These are phyloP conservation scores for Drosophila recens DNA, from an alignment of 2,888 invertebrate species.

Conservation along the genomic window DNA sequence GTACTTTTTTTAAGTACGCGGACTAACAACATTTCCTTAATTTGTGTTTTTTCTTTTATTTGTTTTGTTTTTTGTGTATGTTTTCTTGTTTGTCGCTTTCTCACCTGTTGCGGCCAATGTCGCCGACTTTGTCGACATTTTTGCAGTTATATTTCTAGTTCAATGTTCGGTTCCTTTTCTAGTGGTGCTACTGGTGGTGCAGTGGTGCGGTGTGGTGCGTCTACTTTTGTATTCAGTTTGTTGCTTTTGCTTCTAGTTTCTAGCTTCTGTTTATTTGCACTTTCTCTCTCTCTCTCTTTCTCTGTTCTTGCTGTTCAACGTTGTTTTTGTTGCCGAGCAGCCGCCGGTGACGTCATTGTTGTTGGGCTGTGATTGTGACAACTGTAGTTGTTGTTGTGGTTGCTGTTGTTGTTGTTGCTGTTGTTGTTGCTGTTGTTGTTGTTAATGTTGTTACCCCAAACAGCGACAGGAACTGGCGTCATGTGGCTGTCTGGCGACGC, in stretches of 20 bases:
- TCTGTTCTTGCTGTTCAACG: slow-evolving; percentile 12
- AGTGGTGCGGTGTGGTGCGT: not conserved
- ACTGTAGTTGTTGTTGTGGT: slow-evolving; percentile 24
- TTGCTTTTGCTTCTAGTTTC: slow-evolving; percentile 29
- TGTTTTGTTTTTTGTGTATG: not conserved
- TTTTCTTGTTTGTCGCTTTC: slow-evolving; percentile 41
- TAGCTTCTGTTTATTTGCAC: slow-evolving; percentile 21
- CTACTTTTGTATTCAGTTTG: slow-evolving; percentile 17
- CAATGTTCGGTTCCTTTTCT: slow-evolving; percentile 7
- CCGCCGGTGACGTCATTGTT: slow-evolving; percentile 41
- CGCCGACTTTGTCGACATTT: slow-evolving; percentile 58
- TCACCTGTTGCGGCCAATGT: slow-evolving; percentile 74
- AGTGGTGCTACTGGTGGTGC: slow-evolving; percentile 2
- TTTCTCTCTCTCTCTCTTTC: not conserved
- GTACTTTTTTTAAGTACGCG: too few relatives aligned
- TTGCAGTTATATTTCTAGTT: slow-evolving; percentile 28
- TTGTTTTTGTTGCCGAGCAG: slow-evolving; percentile 41
- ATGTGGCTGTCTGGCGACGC: slow-evolving; percentile 55
- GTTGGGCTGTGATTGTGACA: slow-evolving; percentile 31
- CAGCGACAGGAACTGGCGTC: slow-evolving; percentile 46
- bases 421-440: slow-evolving; percentile 1
- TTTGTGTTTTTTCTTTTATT: slow-evolving; percentile 1
- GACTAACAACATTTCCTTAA: not conserved
- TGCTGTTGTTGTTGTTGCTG: slow-evolving; percentile 29
- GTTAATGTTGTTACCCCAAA: slow-evolving; percentile 22